Evolutionary conservation across 2,797 vertebrate genomes (phyloP), one percentile per base, ranked within the genome.

Genomic region (Gymnothorax javanicus): DNA sequence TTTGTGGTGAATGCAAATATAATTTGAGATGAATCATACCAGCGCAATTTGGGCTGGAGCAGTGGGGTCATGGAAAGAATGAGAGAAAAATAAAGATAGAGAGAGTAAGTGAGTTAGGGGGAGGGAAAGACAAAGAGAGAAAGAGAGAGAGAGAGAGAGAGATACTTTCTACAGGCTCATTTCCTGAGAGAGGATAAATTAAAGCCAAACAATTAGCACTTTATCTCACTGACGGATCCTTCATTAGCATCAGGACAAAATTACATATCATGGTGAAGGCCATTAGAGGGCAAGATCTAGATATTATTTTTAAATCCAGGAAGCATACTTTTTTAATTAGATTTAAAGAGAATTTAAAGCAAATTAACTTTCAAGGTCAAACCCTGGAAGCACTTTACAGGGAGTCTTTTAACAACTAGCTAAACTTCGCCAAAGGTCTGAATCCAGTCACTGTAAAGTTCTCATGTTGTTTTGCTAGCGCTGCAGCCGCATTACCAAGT

Each of bases 131-230:
- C n/a, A n/a, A n/a, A n/a, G 60, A 62, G 60, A 62, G 64, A 69
- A 7, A 69, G 64, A 73, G 71, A 73, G 7, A 73, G 9, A 73
- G 27, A 33, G 71, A 43, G 11, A 33, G 25, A 12, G 7, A 27
- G 85, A 57, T 50, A 81, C 52, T 60, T 81, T 86, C 85, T 86
- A 59, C 58, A 60, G 33, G 43, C 25, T 83, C 33, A 69, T 79
- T 71, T 71, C 87, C 82, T 64, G 17, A 52, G 82, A 67, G 89
- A 85, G 50, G 25, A 64, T 62, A 83, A 67, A 86, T 86, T 56
- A 84, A 82, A 81, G 67, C 59, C 75, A 77, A 83, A 81, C 56
- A 86, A 88, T 83, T 82, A 87, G 52, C 15, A 90, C 67, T 84
- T 84, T 27, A 85, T 85, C 84, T 87, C 84, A 33, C 67, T 56